Percentiles rank a stretch among this genome's conserved stretches.
phyloP scores from a whole-genome alignment of 2,888 invertebrate genomes.

The Drosophila barbarae region DNA sequence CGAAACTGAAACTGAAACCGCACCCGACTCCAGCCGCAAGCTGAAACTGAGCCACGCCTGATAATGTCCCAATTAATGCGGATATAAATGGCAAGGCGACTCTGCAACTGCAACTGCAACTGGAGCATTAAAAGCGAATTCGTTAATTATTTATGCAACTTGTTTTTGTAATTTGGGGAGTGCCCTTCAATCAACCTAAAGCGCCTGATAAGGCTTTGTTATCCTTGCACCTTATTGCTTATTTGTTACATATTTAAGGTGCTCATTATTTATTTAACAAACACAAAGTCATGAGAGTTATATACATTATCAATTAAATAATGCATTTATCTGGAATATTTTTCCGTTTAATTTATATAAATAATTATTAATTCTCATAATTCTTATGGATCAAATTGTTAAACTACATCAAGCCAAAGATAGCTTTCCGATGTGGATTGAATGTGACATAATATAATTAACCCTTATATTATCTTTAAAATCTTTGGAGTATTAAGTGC shows the following conservation, averaged over 20 bases:
- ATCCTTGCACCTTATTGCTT: neutral
- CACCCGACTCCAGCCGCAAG: neutral
- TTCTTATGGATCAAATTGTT: no score
- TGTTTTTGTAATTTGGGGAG: neutral
- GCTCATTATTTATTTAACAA: neutral
- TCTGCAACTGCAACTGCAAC: slow-evolving; percentile 4
- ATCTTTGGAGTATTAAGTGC: neutral
- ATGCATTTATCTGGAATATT: neutral
- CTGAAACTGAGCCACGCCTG: slow-evolving; percentile 11
- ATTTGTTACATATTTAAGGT: no score
- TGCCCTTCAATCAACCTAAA: neutral
- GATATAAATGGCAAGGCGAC: slow-evolving; percentile 1
- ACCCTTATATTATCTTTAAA: neutral
- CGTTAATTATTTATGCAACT: slow-evolving; percentile 15
- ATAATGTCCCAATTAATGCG: slow-evolving; percentile 27
- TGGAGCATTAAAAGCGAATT: slow-evolving; percentile 5
- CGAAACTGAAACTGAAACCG: slow-evolving; percentile 4
- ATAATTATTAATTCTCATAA: no score
- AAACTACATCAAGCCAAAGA: no score
- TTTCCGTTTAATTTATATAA: no score
- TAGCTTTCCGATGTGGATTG: no score
- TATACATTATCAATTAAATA: neutral
- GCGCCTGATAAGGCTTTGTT: slow-evolving; percentile 1
- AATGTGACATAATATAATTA: neutral
- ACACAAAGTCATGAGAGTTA: no score